phyloP scores from a whole-genome alignment of 2,113 vertebrate genomes.

The Chaetorhynchus papuensis region DNA sequence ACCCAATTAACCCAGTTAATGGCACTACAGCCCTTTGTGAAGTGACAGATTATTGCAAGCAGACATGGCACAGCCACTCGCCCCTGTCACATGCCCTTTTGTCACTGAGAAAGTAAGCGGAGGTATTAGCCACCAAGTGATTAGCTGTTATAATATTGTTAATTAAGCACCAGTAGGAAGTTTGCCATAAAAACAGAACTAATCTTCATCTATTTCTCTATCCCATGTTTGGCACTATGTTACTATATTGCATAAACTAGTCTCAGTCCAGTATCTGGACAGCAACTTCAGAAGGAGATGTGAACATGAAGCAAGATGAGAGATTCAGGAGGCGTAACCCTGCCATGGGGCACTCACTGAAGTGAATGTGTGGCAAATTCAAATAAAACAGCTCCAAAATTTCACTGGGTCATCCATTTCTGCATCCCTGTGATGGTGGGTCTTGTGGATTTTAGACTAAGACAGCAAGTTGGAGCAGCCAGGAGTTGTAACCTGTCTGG shows the following conservation, averaged over 20 bases:
- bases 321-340: neutral
- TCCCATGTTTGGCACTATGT: neutral
- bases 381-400: neutral
- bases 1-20: slow-evolving; percentile 66
- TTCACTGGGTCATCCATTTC: neutral
- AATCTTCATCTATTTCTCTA: neutral
- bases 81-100: neutral
- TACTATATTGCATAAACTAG: neutral
- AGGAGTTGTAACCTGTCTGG: neutral
- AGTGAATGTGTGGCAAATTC: neutral
- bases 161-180: neutral
- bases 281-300: neutral
- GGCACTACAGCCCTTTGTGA: neutral
- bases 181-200: neutral
- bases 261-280: neutral
- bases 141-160: neutral
- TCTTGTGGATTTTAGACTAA: rapidly evolving
- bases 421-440: neutral
- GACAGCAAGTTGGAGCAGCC: neutral
- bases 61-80: neutral
- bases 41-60: slow-evolving; percentile 32
- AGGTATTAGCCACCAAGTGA: neutral
- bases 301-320: neutral
- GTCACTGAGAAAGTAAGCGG: neutral
- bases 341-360: too few species aligned